A percentile compares a stretch with the other conserved stretches of the same genome.
Evolutionary conservation across 2,888 invertebrate species (phyloP).

Genomic region (Microchrysa polita): DNA sequence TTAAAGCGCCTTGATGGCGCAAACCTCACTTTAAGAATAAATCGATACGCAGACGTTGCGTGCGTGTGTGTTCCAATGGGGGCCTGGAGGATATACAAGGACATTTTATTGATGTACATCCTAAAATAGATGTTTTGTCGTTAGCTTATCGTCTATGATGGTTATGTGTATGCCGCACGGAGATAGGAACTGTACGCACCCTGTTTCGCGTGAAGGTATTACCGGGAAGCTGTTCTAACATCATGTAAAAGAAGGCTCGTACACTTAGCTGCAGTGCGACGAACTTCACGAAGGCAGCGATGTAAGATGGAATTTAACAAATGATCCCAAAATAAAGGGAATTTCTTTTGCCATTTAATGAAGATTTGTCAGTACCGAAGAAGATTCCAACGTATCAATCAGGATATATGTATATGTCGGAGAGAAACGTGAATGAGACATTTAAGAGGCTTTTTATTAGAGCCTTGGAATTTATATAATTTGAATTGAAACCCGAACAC

Average conservation of each 20-base stretch:
- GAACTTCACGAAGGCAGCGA: background rate
- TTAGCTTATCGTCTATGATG: constrained; percentile 38
- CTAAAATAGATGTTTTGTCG: constrained; percentile 36
- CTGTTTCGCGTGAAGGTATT: background rate
- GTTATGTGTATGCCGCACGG: constrained; percentile 30
- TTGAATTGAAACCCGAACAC: too few relatives aligned
- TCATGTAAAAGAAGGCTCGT: constrained; percentile 8
- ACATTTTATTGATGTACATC: constrained; percentile 38
- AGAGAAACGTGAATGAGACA: too few relatives aligned
- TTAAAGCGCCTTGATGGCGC: constrained; percentile 34
- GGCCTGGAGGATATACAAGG: background rate
- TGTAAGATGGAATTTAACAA: constrained; percentile 16
- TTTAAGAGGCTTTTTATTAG: too few relatives aligned
- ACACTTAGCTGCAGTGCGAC: constrained; percentile 17
- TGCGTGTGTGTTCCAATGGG: constrained; percentile 19
- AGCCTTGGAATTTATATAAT: too few relatives aligned
- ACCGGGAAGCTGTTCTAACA: background rate
- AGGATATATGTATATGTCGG: constrained; percentile 1
- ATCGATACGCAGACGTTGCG: constrained; percentile 28
- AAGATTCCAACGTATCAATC: constrained; percentile 18
- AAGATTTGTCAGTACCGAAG: constrained; percentile 22
- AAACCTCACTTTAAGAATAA: constrained; percentile 26
- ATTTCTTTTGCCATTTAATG: constrained; percentile 1
- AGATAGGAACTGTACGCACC: constrained; percentile 5
- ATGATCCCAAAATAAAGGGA: constrained; percentile 10